Conservation (phyloP, 2,888 invertebrate species). For the Coleophora flavipennella region DNA sequence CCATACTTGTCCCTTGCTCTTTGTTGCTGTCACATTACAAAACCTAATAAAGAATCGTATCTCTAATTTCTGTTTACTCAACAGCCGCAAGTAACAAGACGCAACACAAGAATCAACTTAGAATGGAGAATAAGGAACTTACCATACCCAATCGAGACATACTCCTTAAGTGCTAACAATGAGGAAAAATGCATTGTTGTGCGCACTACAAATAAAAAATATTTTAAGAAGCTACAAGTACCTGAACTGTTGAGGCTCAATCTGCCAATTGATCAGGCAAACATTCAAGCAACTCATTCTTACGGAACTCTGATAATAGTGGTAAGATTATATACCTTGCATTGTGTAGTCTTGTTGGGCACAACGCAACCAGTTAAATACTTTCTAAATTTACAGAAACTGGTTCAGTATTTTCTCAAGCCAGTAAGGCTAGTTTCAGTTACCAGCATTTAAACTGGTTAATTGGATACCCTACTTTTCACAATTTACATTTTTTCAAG, state of each 20-base stretch:
- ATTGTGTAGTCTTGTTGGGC: too few species aligned
- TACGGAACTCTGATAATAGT: constrained; percentile 84
- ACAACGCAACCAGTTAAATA: too few species aligned
- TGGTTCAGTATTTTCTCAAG: too few species aligned
- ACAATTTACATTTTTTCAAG: too few species aligned
- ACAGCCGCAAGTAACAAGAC: constrained; percentile 78
- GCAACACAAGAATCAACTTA: constrained; percentile 80
- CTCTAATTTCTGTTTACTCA: too few species aligned
- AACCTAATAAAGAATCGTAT: too few species aligned
- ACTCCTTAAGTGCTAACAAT: constrained; percentile 77
- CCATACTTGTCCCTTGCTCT: too few species aligned
- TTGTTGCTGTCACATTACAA: too few species aligned
- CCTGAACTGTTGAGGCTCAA: constrained; percentile 80
- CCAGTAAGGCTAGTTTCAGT: too few species aligned
- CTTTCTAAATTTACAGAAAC: too few species aligned
- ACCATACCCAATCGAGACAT: constrained; percentile 80
- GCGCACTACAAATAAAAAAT: constrained; percentile 86
- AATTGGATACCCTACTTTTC: too few species aligned
- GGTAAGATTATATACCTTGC: constrained; percentile 54
- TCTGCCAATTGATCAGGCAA: constrained; percentile 74
- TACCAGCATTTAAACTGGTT: too few species aligned
- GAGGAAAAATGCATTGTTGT: constrained; percentile 77
- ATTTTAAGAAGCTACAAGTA: constrained; percentile 80
- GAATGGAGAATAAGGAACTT: constrained; percentile 90
- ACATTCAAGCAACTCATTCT: constrained; percentile 78